Evolutionary conservation across 2,113 vertebrate genomes (phyloP), one percentile per base, ranked within the genome.

Genomic region (Pygoscelis antarcticus): DNA sequence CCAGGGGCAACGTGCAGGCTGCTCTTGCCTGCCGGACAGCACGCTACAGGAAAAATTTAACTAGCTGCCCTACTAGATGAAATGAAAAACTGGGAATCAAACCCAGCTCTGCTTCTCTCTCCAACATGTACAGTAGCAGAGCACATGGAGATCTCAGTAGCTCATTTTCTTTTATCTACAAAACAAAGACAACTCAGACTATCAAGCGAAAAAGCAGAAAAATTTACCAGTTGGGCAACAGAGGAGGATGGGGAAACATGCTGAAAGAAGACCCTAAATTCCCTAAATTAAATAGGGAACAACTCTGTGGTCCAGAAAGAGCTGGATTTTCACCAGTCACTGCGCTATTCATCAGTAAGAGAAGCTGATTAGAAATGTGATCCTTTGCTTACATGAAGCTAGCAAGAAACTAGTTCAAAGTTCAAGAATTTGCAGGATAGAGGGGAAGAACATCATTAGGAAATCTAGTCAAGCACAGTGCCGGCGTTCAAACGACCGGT

Each of bases 11-110:
- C 0, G 1, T n/a, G 19, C 42, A 81, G 23, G 9, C 19, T 65
- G 54, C 9, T 83, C 10, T 61, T 0, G 0, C 18, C 14, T 57
- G 23, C 23, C 2, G 8, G 34, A 30, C 22, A 27, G 10, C 49
- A 21, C 0, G 1, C 17, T 40, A 25, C 25, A 17, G 21, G 12
- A 23, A 47, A 61, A 83, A 51, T 72, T 64, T 71, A 55, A 30
- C 17, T 47, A 57, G 8, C 12, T 32, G 2, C 5, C 7, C 20
- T 30, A 21, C 5, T 20, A 57, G 21, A 12, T 22, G 34, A 60
- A 88, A 69, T 10, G 1, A 17, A 60, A 85, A 65, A 20, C 6
- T 57, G 30, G 27, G 8, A 88, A 25, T 57, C 26, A 69, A 71
- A 42, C 2, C 9, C 18, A 17, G 0, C 10, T 82, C 15, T 68